Percentiles rank a stretch among this genome's conserved stretches.
These are phyloP conservation scores for Trichosurus vulpecula DNA, from an alignment of 2,797 vertebrate species.

Conservation along the genomic window DNA sequence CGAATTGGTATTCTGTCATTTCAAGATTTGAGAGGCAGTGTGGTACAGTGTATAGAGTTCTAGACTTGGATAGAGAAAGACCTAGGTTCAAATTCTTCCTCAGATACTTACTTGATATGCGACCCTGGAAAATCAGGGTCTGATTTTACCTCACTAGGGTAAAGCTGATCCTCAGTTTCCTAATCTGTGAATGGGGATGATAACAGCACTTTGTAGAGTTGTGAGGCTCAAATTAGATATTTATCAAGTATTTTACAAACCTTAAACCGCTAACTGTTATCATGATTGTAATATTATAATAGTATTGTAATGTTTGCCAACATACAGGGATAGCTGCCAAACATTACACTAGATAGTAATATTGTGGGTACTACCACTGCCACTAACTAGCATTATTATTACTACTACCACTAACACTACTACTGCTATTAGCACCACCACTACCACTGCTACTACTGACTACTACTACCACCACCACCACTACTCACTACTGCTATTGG, in stretches of 20 bases:
- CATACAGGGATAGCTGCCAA: too few species aligned
- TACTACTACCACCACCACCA: too few species aligned
- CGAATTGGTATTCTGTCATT: neutral
- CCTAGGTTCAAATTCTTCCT: neutral
- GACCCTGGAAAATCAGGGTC: neutral
- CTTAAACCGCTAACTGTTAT: neutral
- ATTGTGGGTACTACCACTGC: neutral
- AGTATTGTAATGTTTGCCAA: too few species aligned
- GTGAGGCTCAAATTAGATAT: neutral
- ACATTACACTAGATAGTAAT: too few species aligned
- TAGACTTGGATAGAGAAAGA: neutral
- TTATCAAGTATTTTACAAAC: neutral
- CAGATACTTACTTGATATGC: neutral
- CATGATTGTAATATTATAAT: neutral
- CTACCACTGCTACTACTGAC: too few species aligned
- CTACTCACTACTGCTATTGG: neutral
- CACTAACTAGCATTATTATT: neutral
- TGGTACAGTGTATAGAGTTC: neutral
- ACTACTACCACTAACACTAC: neutral
- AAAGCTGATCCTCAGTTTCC: neutral
- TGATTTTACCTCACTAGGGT: neutral
- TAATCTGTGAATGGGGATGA: neutral
- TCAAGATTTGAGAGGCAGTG: neutral
- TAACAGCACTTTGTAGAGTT: neutral
- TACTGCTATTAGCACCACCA: too few species aligned